A percentile compares a stretch with the other conserved stretches of the same genome.
Evolutionary conservation across 1,140 invertebrate species (phyloP).

Genomic region (Branchinecta lindahli): DNA sequence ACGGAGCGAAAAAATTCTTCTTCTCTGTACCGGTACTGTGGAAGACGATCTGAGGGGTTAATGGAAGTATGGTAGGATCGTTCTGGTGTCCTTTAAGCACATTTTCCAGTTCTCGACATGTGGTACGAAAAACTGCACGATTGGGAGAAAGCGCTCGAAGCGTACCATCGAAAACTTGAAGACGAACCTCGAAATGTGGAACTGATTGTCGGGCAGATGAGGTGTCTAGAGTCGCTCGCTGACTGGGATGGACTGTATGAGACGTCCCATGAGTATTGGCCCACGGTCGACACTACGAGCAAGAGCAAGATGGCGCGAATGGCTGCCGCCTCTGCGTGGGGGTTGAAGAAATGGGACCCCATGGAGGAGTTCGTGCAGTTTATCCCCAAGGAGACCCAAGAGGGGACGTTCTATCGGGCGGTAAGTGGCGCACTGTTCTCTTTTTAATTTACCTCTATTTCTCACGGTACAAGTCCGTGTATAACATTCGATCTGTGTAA

Average conservation of each 20-base stretch:
- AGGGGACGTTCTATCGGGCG: slow-evolving; percentile 88
- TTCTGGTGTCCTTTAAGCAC: too few relatives aligned
- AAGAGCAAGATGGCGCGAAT: slow-evolving; percentile 72
- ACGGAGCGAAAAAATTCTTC: too few relatives aligned
- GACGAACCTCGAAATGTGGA: slow-evolving; percentile 47
- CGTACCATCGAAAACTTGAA: slow-evolving; percentile 49
- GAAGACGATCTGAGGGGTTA: too few relatives aligned
- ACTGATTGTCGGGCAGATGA: slow-evolving; percentile 78
- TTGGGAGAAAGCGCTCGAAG: slow-evolving; percentile 85
- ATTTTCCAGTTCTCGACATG: slow-evolving; percentile 57
- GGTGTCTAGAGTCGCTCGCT: slow-evolving; percentile 89
- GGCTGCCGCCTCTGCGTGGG: slow-evolving; percentile 89
- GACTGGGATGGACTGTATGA: slow-evolving; percentile 56
- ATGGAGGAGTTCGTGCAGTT: slow-evolving; percentile 57
- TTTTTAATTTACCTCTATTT: too few relatives aligned
- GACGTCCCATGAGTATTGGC: slow-evolving; percentile 16
- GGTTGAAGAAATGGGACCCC: slow-evolving; percentile 73
- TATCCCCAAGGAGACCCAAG: slow-evolving; percentile 74
- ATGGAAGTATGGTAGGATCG: too few relatives aligned
- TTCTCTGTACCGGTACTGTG: too few relatives aligned
- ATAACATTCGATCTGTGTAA: too few relatives aligned
- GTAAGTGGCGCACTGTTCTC: slow-evolving; percentile 35
- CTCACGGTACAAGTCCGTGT: too few relatives aligned
- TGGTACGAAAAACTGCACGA: slow-evolving; percentile 99
- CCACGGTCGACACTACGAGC: slow-evolving; percentile 38